phyloP scores from a whole-genome alignment of 1,140 invertebrate genomes.

The Dinoponera quadriceps region DNA sequence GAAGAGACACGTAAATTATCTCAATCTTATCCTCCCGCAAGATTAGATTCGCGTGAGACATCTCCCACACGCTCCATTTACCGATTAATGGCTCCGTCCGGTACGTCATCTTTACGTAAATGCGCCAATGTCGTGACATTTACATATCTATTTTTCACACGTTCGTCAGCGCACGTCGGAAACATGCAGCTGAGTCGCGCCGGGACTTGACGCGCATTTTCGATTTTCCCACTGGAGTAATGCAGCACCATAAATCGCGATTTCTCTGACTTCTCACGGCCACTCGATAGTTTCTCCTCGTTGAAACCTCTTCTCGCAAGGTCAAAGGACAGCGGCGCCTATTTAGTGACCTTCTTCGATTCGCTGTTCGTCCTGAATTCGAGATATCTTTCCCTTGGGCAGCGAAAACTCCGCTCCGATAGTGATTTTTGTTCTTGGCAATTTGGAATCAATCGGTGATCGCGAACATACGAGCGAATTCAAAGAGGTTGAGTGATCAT shows the following conservation, averaged over 20 bases:
- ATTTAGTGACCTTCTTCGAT: conserved; percentile 45
- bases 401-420: neutral
- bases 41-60: conserved; percentile 4
- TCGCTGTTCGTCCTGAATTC: conserved; percentile 25
- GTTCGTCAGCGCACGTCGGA: neutral
- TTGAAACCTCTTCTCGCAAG: conserved; percentile 56
- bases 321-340: conserved; percentile 56
- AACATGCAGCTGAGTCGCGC: neutral
- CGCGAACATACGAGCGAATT: no score
- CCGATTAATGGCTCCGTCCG: neutral
- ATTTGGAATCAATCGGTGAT: neutral
- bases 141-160: conserved; percentile 15
- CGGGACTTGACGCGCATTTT: neutral
- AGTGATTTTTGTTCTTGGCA: neutral
- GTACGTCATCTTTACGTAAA: conserved; percentile 33
- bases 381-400: conserved; percentile 14
- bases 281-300: conserved; percentile 66
- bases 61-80: conserved; percentile 9
- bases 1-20: neutral
- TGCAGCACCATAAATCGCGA: conserved; percentile 52
- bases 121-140: neutral
- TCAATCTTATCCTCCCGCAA: neutral
- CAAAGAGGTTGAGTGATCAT: neutral
- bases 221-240: conserved; percentile 17
- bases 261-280: conserved; percentile 72